A percentile compares a stretch with the other conserved stretches of the same genome.
phyloP scores from a whole-genome alignment of 2,113 vertebrate species.

The Xenopus laevis region DNA sequence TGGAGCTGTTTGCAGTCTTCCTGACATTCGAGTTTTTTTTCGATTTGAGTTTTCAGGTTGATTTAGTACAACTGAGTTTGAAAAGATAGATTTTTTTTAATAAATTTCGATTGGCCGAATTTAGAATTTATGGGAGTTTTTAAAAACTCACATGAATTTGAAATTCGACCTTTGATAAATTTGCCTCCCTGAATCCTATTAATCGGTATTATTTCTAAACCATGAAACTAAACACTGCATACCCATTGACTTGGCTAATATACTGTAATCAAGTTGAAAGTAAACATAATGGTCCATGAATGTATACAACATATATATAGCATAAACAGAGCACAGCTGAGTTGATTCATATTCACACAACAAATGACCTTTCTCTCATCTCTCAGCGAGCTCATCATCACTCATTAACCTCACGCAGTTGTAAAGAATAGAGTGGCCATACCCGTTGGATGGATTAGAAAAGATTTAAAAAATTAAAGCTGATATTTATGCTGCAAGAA shows the following conservation, averaged over 20 bases:
- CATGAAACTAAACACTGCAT: neutral
- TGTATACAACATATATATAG: neutral
- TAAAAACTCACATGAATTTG: no score
- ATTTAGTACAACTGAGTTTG: no score
- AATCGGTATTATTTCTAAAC: neutral
- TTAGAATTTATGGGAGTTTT: no score
- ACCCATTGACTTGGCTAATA: slow-evolving; percentile 54
- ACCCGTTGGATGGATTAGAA: neutral
- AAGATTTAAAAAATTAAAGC: neutral
- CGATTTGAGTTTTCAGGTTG: no score
- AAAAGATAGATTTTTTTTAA: no score
- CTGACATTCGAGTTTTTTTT: no score
- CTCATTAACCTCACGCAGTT: neutral
- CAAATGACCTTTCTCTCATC: neutral
- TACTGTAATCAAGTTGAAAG: neutral
- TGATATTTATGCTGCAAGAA: no score
- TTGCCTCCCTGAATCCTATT: no score
- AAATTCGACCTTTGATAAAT: no score
- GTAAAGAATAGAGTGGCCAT: neutral
- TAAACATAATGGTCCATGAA: neutral
- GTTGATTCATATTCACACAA: neutral
- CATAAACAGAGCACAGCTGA: neutral
- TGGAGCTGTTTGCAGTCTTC: no score
- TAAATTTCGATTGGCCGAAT: no score
- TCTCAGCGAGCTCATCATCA: neutral